Evolutionary conservation across 2,888 invertebrate genomes (phyloP), one percentile per base, ranked within the genome.

Genomic region (Pocota personata): DNA sequence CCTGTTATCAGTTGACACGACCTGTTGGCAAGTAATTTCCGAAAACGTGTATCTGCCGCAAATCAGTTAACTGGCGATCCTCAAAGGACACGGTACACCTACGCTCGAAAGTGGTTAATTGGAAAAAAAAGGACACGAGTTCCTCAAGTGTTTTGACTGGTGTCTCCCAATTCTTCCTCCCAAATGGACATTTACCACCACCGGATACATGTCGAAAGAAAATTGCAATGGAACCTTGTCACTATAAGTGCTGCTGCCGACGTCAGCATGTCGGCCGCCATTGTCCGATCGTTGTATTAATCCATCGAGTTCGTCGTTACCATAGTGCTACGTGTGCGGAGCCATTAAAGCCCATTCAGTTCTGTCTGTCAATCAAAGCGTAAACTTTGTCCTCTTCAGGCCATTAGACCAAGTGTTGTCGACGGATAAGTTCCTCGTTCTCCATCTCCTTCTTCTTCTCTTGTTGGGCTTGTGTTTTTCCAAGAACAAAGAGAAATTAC

Each of bases 1-100:
- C 19, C 12, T 77, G 76, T 86, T 86, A 86, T 86, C 86, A 86
- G 76, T 86, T 52, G 37, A 14, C 64, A 46, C 60, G 82, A 86
- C 86, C 86, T 86, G 86, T 86, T 86, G 77, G 77, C 52, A 72
- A 78, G 72, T 14, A 40, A 60, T 77, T 72, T 72, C 48, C 46
- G 19, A 67, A 86, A 82, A 82, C 66, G 60, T 66, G 76, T 55
- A 37, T 60, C 48, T 40, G 27, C 30, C 14, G 50, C 67, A 76
- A 82, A 40, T 86, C 76, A 86, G 86, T 86, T 82, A 35, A 60
- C 35, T 72, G 76, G 32, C 76, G 76, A 72, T 77, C 76, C 60
- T 82, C 66, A 48, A 72, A 72, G 82, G 60, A 57, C 55, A 67
- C 82, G 86, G 67, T 86, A 19, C 52, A 58, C 64, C 66, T 71